Evolutionary conservation across 2,113 vertebrate species (phyloP).

Genomic region (Bos indicus): DNA sequence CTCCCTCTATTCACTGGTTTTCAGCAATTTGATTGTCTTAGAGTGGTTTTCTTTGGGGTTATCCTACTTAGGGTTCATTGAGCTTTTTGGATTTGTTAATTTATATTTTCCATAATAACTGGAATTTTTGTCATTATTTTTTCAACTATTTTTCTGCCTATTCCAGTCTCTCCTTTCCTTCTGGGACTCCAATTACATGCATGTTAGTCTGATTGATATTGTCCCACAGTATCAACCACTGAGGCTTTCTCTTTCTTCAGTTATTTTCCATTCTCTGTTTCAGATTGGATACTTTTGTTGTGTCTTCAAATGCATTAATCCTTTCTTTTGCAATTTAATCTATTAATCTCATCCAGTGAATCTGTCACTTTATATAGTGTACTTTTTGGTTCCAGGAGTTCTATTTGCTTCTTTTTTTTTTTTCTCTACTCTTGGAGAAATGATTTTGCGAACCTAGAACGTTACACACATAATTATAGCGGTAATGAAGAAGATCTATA

Average conservation of each 20-base stretch:
- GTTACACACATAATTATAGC: not conserved
- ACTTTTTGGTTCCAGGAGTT: constrained; percentile 15
- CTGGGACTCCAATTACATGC: not conserved
- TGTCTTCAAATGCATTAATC: constrained; percentile 19
- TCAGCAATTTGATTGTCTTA: not conserved
- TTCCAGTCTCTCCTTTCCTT: not conserved
- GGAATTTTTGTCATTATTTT: constrained; percentile 7
- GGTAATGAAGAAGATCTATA: not conserved
- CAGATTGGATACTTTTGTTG: not conserved
- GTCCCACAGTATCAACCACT: not conserved
- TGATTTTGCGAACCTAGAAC: not conserved
- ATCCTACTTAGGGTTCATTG: not conserved
- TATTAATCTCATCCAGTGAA: constrained; percentile 8
- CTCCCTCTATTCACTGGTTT: not conserved
- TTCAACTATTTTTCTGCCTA: constrained; percentile 12
- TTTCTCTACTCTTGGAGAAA: not conserved
- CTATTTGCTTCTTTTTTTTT: not conserved
- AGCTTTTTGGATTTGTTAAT: not conserved
- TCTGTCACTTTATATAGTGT: not conserved
- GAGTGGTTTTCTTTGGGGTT: constrained; percentile 9
- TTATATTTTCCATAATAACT: not conserved
- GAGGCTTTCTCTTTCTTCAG: not conserved
- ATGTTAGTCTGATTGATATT: not conserved
- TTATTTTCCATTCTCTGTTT: not conserved
- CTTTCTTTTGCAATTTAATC: not conserved